Base-by-base conservation (phyloP, 1,140 invertebrate species). In the Grapholita molesta region DNA sequence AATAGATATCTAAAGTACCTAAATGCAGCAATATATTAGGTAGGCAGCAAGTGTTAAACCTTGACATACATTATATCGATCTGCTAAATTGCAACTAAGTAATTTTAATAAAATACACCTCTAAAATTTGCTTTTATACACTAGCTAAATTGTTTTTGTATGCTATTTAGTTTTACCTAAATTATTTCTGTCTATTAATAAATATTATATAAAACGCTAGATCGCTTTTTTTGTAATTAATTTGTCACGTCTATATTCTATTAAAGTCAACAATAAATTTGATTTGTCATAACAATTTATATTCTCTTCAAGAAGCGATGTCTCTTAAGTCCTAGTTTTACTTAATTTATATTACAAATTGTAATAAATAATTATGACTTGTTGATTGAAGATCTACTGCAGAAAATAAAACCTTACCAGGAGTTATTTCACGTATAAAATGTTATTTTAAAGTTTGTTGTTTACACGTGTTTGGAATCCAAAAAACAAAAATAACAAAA, bases 381-480 rank as follows among this genome's bases (percentile, higher is more conserved):
- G n/a, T n/a, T n/a, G n/a, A n/a, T n/a, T n/a, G n/a, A n/a, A n/a
- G n/a, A n/a, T n/a, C n/a, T n/a, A n/a, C n/a, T n/a, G n/a, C n/a
- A n/a, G n/a, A n/a, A n/a, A n/a, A n/a, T n/a, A n/a, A n/a, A n/a
- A n/a, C n/a, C n/a, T n/a, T n/a, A n/a, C n/a, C n/a, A n/a, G n/a
- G n/a, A n/a, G n/a, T n/a, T n/a, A n/a, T n/a, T n/a, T n/a, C n/a
- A n/a, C n/a, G n/a, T n/a, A n/a, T n/a, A n/a, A n/a, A n/a, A n/a
- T n/a, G n/a, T n/a, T n/a, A n/a, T n/a, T n/a, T n/a, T n/a, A n/a
- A n/a, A n/a, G n/a, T n/a, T n/a, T n/a, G n/a, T n/a, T n/a, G n/a
- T n/a, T n/a, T n/a, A n/a, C n/a, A n/a, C 9, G 12, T 38, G 64
- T 73, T 70, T 70, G 38, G 32, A 69, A 70, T 48, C 30, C 6